Evolutionary conservation across 2,797 vertebrate species (phyloP).

Genomic region (Cottoperca gobio): DNA sequence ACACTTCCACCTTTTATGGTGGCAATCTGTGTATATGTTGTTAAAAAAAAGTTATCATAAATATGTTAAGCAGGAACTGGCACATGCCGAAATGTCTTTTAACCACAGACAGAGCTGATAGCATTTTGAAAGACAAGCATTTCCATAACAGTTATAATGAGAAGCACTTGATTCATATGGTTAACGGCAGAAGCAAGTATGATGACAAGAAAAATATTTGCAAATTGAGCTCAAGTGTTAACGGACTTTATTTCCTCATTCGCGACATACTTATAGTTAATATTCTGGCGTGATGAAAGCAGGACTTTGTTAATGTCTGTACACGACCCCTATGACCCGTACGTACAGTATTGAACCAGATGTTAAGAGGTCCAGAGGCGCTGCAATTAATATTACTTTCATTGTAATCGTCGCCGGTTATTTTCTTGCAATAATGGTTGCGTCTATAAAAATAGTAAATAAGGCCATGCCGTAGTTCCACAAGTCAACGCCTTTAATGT

Average conservation of each 20-base stretch:
- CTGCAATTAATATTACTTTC: no score
- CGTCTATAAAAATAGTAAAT: no score
- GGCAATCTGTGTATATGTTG: background rate
- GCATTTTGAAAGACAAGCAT: background rate
- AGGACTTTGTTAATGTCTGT: slow-evolving; percentile 6
- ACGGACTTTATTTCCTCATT: slow-evolving; percentile 14
- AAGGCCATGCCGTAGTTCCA: no score
- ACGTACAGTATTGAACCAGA: no score
- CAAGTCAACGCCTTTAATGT: no score
- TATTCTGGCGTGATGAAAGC: slow-evolving; percentile 3
- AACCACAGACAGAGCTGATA: background rate
- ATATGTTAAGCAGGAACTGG: background rate
- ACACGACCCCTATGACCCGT: no score
- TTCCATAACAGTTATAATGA: slow-evolving; percentile 29
- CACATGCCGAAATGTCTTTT: background rate
- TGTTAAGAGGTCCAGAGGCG: no score
- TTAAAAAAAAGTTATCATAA: background rate
- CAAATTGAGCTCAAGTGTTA: slow-evolving; percentile 32
- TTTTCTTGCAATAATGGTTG: no score
- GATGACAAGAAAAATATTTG: slow-evolving; percentile 15
- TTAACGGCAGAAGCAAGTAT: background rate
- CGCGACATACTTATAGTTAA: background rate
- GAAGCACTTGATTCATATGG: slow-evolving; percentile 14
- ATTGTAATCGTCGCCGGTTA: no score
- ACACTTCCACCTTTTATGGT: background rate